These are phyloP conservation scores for Ormyrus pomaceus DNA, from an alignment of 2,888 invertebrate species.

Conservation along the genomic window DNA sequence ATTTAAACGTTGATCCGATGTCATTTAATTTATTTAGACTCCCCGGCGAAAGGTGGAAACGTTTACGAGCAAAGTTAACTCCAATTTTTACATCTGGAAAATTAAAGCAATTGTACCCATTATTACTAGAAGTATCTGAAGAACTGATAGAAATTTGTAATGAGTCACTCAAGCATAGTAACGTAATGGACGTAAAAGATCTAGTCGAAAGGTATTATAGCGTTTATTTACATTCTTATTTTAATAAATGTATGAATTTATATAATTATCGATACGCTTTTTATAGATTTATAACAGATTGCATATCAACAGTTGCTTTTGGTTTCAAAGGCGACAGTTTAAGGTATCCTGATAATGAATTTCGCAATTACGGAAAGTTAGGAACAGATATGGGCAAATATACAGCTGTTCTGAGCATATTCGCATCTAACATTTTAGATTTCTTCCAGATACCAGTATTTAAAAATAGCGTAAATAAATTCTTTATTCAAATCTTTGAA, in stretches of 20 bases:
- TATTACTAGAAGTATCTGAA: slow-evolving; percentile 65
- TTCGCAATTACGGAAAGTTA: slow-evolving; percentile 66
- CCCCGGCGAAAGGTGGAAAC: slow-evolving; percentile 70
- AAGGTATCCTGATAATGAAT: slow-evolving; percentile 65
- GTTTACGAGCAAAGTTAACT: slow-evolving; percentile 71
- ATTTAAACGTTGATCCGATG: slow-evolving; percentile 69
- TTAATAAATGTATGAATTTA: neutral
- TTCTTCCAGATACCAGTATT: slow-evolving; percentile 63
- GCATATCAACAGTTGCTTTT: slow-evolving; percentile 68
- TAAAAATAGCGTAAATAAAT: slow-evolving; percentile 62
- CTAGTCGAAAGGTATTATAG: slow-evolving; percentile 62
- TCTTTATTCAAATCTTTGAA: slow-evolving; percentile 70
- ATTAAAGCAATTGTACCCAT: slow-evolving; percentile 70
- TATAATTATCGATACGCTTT: neutral
- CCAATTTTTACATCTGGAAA: slow-evolving; percentile 74
- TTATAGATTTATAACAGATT: slow-evolving; percentile 65
- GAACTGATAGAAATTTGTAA: slow-evolving; percentile 58
- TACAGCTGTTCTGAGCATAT: slow-evolving; percentile 58
- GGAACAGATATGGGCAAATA: slow-evolving; percentile 51
- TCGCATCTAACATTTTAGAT: slow-evolving; percentile 64
- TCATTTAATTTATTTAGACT: slow-evolving; percentile 67
- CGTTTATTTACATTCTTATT: neutral
- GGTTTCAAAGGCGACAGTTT: slow-evolving; percentile 67
- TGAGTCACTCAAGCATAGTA: slow-evolving; percentile 23
- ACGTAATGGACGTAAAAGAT: slow-evolving; percentile 63